phyloP scores from a whole-genome alignment of 2,113 vertebrate genomes.

The Prietella phreatophila region DNA sequence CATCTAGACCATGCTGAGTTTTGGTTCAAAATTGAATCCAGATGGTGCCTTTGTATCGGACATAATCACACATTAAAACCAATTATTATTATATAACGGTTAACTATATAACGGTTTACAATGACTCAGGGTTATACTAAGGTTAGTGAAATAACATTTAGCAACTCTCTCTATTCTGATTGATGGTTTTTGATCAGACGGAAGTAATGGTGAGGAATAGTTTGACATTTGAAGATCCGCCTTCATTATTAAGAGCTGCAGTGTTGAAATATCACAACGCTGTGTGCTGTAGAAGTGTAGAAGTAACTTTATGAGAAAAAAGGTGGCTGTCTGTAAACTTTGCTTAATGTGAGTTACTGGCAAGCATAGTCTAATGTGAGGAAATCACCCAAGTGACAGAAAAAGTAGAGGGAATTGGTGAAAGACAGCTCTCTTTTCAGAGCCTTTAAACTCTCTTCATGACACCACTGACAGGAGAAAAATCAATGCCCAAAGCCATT shows the following conservation, averaged over 20 bases:
- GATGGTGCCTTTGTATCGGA: neutral
- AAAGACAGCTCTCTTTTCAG: conserved; percentile 4
- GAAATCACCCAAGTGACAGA: conserved; percentile 12
- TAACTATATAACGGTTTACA: neutral
- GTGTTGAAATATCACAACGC: neutral
- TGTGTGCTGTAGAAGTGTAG: neutral
- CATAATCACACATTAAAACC: neutral
- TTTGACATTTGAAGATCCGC: neutral
- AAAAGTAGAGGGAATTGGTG: neutral
- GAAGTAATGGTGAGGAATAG: neutral
- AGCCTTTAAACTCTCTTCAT: neutral
- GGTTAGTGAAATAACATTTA: neutral
- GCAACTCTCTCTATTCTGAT: neutral
- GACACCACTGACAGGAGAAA: neutral
- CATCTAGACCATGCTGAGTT: neutral
- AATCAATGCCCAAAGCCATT: neutral
- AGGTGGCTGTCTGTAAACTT: neutral
- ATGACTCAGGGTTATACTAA: neutral
- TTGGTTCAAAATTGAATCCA: neutral
- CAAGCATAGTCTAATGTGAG: neutral
- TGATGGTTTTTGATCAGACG: neutral
- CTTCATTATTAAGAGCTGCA: neutral
- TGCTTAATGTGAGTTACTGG: neutral
- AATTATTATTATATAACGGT: neutral
- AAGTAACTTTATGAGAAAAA: neutral